These are phyloP conservation scores for Lepidurus packardi DNA, from an alignment of 1,140 invertebrate genomes.

Conservation along the genomic window DNA sequence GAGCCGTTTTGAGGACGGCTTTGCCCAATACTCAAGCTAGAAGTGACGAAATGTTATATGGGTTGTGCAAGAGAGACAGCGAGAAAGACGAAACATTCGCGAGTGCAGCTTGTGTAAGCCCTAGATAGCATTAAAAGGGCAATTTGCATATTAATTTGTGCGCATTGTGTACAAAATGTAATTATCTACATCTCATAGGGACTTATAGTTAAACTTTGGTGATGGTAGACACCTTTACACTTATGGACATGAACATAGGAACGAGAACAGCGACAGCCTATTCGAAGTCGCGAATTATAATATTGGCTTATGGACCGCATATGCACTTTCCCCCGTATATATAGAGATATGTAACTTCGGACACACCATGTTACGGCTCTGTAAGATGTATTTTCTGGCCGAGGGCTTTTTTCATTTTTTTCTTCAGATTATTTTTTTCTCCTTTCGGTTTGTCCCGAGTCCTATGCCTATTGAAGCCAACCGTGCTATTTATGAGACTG, in stretches of 20 bases:
- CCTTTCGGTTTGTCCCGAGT: neutral
- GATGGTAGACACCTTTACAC: constrained; percentile 6
- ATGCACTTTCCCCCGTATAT: neutral
- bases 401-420: neutral
- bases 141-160: constrained; percentile 1
- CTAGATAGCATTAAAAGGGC: neutral
- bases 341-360: neutral
- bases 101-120: constrained; percentile 10
- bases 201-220: neutral
- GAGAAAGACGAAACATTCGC: neutral
- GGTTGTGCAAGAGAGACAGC: neutral
- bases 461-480: constrained; percentile 14
- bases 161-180: neutral
- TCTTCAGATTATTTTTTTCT: neutral
- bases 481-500: constrained; percentile 14
- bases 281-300: neutral
- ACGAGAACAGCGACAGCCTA: neutral
- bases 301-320: neutral
- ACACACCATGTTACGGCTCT: neutral
- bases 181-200: neutral
- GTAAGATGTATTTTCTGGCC: neutral
- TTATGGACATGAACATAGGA: neutral
- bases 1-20: neutral
- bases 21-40: neutral
- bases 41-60: neutral